phyloP scores from a whole-genome alignment of 2,113 vertebrate species.

The Tauraco erythrolophus region DNA sequence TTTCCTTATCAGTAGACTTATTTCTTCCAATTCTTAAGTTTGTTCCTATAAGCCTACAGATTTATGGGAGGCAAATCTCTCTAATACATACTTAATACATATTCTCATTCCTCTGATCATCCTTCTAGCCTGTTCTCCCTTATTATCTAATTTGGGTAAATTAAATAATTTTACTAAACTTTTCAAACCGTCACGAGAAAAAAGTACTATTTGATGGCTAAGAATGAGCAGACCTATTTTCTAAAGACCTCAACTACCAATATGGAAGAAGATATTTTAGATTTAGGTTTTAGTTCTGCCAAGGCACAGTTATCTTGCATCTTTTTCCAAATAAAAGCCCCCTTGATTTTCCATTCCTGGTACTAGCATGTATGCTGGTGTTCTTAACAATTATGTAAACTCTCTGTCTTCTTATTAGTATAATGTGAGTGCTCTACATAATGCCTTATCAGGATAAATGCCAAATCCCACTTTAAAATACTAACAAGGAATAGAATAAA shows the following conservation, averaged over 20 bases:
- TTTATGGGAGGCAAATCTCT: background rate
- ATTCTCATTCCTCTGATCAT: background rate
- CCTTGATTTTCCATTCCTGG: background rate
- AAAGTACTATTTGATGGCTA: background rate
- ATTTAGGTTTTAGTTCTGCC: background rate
- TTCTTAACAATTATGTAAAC: background rate
- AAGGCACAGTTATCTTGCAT: background rate
- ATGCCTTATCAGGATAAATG: background rate
- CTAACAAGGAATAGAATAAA: background rate
- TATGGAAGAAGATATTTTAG: background rate
- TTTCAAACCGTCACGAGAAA: background rate
- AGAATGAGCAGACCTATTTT: background rate
- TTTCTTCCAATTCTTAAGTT: background rate
- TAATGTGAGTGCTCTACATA: background rate
- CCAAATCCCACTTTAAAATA: background rate
- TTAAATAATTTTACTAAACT: background rate
- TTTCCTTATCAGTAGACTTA: background rate
- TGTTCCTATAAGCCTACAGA: background rate
- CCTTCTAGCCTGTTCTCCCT: background rate
- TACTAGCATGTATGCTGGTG: background rate
- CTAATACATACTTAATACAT: background rate
- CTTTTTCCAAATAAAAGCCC: background rate
- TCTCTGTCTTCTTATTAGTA: background rate
- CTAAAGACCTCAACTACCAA: background rate
- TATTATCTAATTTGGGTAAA: background rate